A percentile compares a stretch with the other conserved stretches of the same genome.
phyloP scores from a whole-genome alignment of 2,888 invertebrate genomes.

The Bhutanitis thaidina region DNA sequence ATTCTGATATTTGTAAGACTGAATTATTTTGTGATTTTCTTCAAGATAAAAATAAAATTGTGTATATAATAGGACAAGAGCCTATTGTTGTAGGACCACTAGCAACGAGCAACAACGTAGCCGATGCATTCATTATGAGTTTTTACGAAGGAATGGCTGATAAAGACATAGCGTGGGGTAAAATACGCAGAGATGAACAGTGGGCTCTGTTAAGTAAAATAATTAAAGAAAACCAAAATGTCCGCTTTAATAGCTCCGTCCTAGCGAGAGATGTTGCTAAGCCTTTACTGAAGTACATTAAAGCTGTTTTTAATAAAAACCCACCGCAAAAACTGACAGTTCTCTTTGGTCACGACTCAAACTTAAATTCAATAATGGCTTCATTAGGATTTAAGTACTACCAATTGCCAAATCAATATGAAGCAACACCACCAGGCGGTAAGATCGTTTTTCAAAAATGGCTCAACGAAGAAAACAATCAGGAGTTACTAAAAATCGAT shows the following conservation, averaged over 20 bases:
- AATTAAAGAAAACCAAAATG: conserved; percentile 42
- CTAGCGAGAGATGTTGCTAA: conserved; percentile 41
- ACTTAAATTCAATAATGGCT: conserved; percentile 43
- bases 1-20: conserved; percentile 43
- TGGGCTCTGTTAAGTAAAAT: conserved; percentile 46
- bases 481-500: conserved; percentile 48
- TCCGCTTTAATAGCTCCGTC: conserved; percentile 46
- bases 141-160: conserved; percentile 51
- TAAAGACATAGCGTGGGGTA: conserved; percentile 56
- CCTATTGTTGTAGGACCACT: conserved; percentile 50
- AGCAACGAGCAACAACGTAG: conserved; percentile 38
- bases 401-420: conserved; percentile 43
- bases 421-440: conserved; percentile 56
- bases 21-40: conserved; percentile 44
- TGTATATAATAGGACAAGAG: conserved; percentile 40
- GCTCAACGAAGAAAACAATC: conserved; percentile 34
- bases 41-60: conserved; percentile 32
- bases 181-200: conserved; percentile 37
- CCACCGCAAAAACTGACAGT: conserved; percentile 38
- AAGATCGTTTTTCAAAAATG: conserved; percentile 64
- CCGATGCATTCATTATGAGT: conserved; percentile 59
- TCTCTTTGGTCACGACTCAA: conserved; percentile 61
- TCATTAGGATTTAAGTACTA: conserved; percentile 45
- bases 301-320: conserved; percentile 28
- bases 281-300: conserved; percentile 46